phyloP scores from a whole-genome alignment of 2,113 vertebrate species.

The Bubo blakistoni region DNA sequence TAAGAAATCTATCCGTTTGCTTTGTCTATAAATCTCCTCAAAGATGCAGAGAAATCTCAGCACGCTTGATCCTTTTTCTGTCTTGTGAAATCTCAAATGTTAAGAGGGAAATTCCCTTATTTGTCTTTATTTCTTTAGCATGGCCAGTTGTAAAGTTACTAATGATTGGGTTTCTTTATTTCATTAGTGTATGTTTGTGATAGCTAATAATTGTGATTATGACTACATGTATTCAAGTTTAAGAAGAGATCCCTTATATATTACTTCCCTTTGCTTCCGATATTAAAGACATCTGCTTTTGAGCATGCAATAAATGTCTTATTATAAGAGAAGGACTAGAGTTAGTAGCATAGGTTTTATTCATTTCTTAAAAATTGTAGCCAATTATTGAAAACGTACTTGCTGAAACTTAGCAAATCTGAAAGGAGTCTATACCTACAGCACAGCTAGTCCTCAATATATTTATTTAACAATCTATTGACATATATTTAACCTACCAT shows the following conservation, averaged over 20 bases:
- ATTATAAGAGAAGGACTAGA: neutral
- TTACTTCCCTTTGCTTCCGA: neutral
- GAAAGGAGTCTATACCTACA: neutral
- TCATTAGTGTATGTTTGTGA: neutral
- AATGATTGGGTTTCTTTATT: neutral
- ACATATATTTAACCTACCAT: neutral
- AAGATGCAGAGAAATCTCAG: neutral
- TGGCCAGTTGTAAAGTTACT: neutral
- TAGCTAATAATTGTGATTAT: neutral
- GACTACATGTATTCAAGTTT: neutral
- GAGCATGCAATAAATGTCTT: neutral
- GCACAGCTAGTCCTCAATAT: neutral
- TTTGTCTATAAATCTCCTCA: neutral
- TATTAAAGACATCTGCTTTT: neutral
- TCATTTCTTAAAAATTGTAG: neutral
- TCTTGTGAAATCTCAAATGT: neutral
- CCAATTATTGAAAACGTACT: neutral
- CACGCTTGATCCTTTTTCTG: neutral
- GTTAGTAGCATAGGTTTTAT: neutral
- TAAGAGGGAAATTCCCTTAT: neutral
- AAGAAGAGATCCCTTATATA: neutral
- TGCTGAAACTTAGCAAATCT: neutral
- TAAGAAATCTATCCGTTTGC: neutral
- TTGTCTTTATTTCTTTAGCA: neutral
- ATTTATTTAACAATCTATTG: neutral